Evolutionary conservation across 2,888 invertebrate genomes (phyloP), one percentile per base, ranked within the genome.

Genomic region (Lepidochrysops patricia): DNA sequence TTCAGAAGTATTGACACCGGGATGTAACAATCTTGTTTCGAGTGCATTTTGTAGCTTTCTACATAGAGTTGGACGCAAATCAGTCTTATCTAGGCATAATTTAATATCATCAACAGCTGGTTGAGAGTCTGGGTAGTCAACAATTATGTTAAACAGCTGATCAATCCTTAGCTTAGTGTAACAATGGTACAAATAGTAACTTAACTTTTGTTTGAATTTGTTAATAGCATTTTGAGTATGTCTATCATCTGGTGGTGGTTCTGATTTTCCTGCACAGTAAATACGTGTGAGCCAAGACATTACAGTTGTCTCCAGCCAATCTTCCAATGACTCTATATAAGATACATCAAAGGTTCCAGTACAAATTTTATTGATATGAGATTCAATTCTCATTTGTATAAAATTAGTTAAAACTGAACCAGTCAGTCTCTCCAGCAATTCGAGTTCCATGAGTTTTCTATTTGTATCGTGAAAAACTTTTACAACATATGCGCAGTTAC

Each of bases 91-190:
- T 70, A 98, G 90, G 74, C 98, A 98, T 26, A 93, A 80, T 70
- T 94, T 93, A 26, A 98, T 91, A 78, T 98, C 98, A 79, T 96
- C 95, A 35, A 98, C 92, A 1, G 97, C 97, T 15, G 97, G 96
- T 72, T 96, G 94, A 0, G 98, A 98, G 70, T 98, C 98, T 0
- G 98, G 98, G 86, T 95, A 98, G 79, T 98, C 98, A 92, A 98
- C 97, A 60, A 98, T 97, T 62, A 98, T 98, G 73, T 96, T 97
- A 77, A 98, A 98, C 58, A 98, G 91, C 77, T 98, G 97, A 68
- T 96, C 95, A 66, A 98, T 97, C 69, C 97, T 92, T 57, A 94
- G 91, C 77, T 93, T 93, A 5, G 97, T 97, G 72, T 97, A 98
- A 29, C 94, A 95, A 76, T 97, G 96, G 75, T 95, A 96, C 64